Evolutionary conservation across 1,140 invertebrate genomes (phyloP).

Genomic region (Zaprionus gabonicus): DNA sequence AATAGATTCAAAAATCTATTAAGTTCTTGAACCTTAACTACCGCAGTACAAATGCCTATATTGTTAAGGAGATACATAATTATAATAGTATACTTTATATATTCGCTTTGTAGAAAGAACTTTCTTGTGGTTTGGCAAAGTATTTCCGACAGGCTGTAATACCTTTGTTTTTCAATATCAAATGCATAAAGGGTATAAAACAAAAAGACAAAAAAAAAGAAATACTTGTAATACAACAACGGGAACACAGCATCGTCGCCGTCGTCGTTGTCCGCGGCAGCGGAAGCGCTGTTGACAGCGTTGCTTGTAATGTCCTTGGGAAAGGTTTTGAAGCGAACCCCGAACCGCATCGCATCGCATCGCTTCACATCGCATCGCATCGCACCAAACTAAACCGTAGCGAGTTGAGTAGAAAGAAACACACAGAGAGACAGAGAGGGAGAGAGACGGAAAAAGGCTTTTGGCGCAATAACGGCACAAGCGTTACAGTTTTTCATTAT

Average conservation of each 20-base stretch:
- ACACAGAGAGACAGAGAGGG: not conserved
- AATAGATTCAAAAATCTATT: too few species aligned
- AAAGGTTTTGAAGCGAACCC: constrained; percentile 56
- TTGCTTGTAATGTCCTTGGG: constrained; percentile 64
- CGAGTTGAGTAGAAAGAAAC: not conserved
- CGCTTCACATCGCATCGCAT: not conserved
- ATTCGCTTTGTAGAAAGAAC: too few species aligned
- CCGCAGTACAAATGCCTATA: too few species aligned
- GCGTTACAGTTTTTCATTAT: constrained; percentile 64
- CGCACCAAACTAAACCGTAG: not conserved
- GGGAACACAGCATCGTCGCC: constrained; percentile 22
- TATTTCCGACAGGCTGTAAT: not conserved
- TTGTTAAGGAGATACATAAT: too few species aligned
- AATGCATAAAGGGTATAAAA: not conserved
- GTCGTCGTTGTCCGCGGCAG: constrained; percentile 1
- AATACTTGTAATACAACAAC: constrained; percentile 67
- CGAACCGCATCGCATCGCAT: not conserved
- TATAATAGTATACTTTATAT: too few species aligned
- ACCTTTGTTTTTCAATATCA: not conserved
- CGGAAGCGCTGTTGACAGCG: constrained; percentile 44
- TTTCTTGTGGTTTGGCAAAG: too few species aligned
- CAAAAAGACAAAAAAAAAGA: constrained; percentile 20
- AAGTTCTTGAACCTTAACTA: too few species aligned
- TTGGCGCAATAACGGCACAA: constrained; percentile 56
- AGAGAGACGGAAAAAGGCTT: constrained; percentile 31